Conservation (phyloP, 1,140 invertebrate genomes). For the Rhyzopertha dominica region DNA sequence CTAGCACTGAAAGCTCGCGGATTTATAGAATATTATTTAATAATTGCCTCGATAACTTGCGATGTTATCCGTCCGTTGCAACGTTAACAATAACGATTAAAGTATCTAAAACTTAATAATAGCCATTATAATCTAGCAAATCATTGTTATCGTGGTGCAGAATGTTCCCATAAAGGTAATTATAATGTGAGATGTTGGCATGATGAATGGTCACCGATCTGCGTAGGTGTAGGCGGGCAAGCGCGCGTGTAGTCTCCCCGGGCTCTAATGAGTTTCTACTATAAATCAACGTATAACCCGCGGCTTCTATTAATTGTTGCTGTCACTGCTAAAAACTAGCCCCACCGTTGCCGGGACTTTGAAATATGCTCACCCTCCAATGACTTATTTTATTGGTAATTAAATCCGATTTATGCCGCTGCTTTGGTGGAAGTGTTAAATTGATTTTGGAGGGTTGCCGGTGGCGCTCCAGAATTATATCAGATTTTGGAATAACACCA, state of each 20-base stretch:
- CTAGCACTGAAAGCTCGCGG: no score
- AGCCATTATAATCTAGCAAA: constrained; percentile 22
- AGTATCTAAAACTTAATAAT: no score
- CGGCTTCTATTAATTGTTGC: constrained; percentile 32
- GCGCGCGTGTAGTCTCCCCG: constrained; percentile 25
- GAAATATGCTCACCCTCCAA: constrained; percentile 22
- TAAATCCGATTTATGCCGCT: constrained; percentile 19
- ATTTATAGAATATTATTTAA: no score
- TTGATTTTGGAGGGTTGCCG: constrained; percentile 14
- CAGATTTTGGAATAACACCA: constrained; percentile 12
- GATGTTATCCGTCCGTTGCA: no score
- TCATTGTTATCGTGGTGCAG: constrained; percentile 26
- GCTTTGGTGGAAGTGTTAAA: constrained; percentile 22
- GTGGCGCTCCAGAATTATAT: no score
- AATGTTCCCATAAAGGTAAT: constrained; percentile 28
- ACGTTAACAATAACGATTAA: no score
- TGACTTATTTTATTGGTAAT: constrained; percentile 20
- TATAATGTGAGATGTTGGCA: constrained; percentile 28
- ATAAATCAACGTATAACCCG: constrained; percentile 28
- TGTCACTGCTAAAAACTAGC: constrained; percentile 30
- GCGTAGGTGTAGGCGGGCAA: constrained; percentile 17
- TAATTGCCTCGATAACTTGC: no score
- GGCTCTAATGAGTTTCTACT: constrained; percentile 33
- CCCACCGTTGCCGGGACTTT: constrained; percentile 19
- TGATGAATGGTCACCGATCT: constrained; percentile 24